A percentile compares a stretch with the other conserved stretches of the same genome.
Evolutionary conservation across 2,113 vertebrate species (phyloP).

Genomic region (Pseudonaja textilis): DNA sequence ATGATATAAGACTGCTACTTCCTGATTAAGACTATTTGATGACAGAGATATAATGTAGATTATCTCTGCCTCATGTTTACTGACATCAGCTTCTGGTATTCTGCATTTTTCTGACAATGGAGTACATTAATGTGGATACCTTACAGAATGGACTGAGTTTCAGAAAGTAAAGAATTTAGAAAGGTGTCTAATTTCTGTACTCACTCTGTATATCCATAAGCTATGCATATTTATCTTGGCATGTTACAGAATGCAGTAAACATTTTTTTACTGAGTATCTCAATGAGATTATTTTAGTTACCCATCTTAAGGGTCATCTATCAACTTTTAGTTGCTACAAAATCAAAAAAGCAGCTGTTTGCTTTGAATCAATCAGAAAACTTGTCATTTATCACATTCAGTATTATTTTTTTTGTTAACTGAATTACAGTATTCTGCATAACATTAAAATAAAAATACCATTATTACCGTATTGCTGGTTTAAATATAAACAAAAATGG

Average conservation of each 20-base stretch:
- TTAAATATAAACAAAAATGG: neutral
- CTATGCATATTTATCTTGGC: conserved; percentile 80
- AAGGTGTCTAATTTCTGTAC: conserved; percentile 73
- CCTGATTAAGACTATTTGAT: conserved; percentile 66
- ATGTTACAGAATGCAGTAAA: conserved; percentile 79
- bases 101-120: conserved; percentile 45
- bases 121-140: conserved; percentile 52
- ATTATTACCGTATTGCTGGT: neutral
- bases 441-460: conserved; percentile 68
- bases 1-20: conserved; percentile 62
- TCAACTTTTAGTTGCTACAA: conserved; percentile 95
- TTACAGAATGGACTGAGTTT: conserved; percentile 53
- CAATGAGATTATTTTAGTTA: conserved; percentile 93
- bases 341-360: conserved; percentile 97
- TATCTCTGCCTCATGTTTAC: conserved; percentile 49
- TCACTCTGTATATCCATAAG: conserved; percentile 64
- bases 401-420: conserved; percentile 77
- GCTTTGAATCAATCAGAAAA: conserved; percentile 84
- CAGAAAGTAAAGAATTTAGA: conserved; percentile 58
- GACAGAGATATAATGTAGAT: conserved; percentile 50
- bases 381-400: conserved; percentile 86
- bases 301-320: conserved; percentile 96
- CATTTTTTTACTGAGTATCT: conserved; percentile 75
- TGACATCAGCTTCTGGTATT: conserved; percentile 60
- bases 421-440: conserved; percentile 62